Evolutionary conservation across 1,140 invertebrate genomes (phyloP), one percentile per base, ranked within the genome.

Genomic region (Drosophila kikkawai): DNA sequence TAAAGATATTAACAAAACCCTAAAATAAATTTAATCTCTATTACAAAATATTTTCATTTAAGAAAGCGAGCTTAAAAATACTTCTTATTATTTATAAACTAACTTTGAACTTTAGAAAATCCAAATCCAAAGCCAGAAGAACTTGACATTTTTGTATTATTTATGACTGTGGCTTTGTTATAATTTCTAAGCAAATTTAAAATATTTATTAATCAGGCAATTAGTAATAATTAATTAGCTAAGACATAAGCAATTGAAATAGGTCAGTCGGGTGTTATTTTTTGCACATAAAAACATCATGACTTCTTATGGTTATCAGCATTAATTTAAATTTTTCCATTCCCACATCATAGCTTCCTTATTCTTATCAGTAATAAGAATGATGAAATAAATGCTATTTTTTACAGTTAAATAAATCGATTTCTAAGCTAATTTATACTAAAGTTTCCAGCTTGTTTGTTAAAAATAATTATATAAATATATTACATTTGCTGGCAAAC

Each of bases 401-500:
- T 53, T n/a, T 34, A 48, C 15, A 50, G 8, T 17, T 13, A 0
- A 41, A n/a, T 29, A 6, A 34, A 50, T 17, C 15, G 13, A 22
- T 9, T 19, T 37, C 19, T 7, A 12, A 19, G 3, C 22, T 3
- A 12, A 26, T 13, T 17, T 12, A 13, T 12, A 42, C 2, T n/a
- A 17, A 36, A 48, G n/a, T 48, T 22, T 17, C 4, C 12, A 15
- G n/a, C 9, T 17, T 64, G 37, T 59, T 64, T 59, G 61, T 3
- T n/a, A 0, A 12, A 29, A 63, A 15, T 39, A 13, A 22, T 15
- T 9, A 22, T n/a, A n/a, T 15, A 22, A 34, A 4, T 32, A 48
- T 36, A 45, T 51, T 9, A 15, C 13, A n/a, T n/a, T 29, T 59
- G 37, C 42, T 29, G 15, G 51, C 53, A 65, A 74, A 79, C 80